A percentile compares a stretch with the other conserved stretches of the same genome.
phyloP scores from a whole-genome alignment of 2,113 vertebrate genomes.

The Ptychochromis oligacanthus region DNA sequence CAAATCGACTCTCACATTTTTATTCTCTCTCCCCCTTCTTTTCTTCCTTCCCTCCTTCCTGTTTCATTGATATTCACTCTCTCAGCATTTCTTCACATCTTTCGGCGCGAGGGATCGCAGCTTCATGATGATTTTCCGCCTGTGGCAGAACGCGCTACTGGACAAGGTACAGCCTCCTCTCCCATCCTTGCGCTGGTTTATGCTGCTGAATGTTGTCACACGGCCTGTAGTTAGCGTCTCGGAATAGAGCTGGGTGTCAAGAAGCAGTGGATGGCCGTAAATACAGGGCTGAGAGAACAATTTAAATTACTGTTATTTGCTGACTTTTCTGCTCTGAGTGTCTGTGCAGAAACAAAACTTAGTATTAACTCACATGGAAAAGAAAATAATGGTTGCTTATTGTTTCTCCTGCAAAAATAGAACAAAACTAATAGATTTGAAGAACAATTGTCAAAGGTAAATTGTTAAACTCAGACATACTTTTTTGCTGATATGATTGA shows the following conservation, averaged over 20 bases:
- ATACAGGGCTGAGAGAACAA: conserved; percentile 11
- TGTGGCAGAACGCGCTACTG: conserved; percentile 92
- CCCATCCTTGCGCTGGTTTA: not conserved
- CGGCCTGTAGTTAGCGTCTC: conserved; percentile 36
- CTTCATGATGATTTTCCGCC: conserved; percentile 90
- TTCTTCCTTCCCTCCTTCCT: not conserved
- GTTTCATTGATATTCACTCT: not conserved
- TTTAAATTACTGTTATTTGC: conserved; percentile 49
- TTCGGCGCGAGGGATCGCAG: conserved; percentile 92
- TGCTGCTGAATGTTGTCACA: not conserved
- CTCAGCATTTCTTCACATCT: conserved; percentile 91
- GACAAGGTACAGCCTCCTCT: conserved; percentile 82
- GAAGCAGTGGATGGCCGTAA: conserved; percentile 1
- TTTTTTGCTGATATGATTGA: not conserved
- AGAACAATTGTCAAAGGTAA: accelerated
- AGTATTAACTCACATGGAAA: not conserved
- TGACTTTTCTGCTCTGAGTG: not conserved
- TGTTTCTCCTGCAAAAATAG: not conserved
- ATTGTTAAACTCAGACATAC: not conserved
- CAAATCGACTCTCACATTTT: not conserved
- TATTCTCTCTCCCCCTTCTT: not conserved
- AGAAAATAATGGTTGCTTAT: not conserved
- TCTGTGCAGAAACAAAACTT: not conserved
- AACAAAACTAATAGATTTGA: accelerated
- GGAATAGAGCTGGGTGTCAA: conserved; percentile 32